These are phyloP conservation scores for Bactericera cockerelli DNA, from an alignment of 1,140 invertebrate genomes.

Conservation along the genomic window DNA sequence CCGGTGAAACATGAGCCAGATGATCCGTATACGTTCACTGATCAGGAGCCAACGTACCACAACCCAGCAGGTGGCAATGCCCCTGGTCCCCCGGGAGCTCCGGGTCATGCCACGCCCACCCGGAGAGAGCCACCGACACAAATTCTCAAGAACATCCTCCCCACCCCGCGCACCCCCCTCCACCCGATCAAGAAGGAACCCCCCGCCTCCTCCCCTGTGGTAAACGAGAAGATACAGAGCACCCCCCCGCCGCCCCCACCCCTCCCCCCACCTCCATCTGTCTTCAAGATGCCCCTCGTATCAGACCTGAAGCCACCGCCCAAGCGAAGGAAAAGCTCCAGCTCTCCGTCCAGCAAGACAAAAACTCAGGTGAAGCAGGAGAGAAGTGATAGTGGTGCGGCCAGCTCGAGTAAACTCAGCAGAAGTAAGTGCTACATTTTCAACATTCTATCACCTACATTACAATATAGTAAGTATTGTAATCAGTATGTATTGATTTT, in stretches of 20 bases:
- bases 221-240: too few species aligned
- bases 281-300: conserved; percentile 10
- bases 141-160: too few species aligned
- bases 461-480: too few species aligned
- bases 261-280: conserved; percentile 8
- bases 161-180: too few species aligned
- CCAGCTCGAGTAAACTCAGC: not conserved
- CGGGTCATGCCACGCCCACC: not conserved
- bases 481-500: too few species aligned
- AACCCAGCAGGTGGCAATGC: not conserved
- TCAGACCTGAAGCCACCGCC: not conserved
- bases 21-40: conserved; percentile 23
- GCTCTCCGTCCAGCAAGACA: not conserved
- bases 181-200: too few species aligned
- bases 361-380: not conserved
- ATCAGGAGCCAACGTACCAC: conserved; percentile 18
- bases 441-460: too few species aligned
- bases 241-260: too few species aligned
- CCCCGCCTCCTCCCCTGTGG: too few species aligned
- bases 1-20: conserved; percentile 19
- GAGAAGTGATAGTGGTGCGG: not conserved
- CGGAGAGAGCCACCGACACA: not conserved
- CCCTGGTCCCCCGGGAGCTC: not conserved
- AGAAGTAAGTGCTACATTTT: not conserved
- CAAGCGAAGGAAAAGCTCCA: not conserved